Conservation (phyloP, 30 jellyfish, hydroid and myxozoan species). For the Mastigias papua region DNA sequence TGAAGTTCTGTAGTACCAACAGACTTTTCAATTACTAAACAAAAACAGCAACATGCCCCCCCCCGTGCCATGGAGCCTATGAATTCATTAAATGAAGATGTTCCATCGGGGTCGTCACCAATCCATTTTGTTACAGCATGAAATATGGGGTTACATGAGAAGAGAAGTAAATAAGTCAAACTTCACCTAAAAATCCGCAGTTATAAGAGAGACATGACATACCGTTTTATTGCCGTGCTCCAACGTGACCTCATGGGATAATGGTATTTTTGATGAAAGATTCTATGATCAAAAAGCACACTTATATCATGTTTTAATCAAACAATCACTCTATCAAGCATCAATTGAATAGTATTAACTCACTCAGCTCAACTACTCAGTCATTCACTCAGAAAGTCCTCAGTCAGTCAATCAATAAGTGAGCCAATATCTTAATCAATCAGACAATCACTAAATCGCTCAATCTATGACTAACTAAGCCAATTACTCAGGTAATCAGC, state of each 20-base stretch:
- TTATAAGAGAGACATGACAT: conserved; percentile 3
- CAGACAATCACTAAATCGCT: background rate
- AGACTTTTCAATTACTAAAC: too few species aligned
- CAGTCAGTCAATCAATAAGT: background rate
- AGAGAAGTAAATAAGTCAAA: background rate
- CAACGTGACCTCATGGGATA: conserved; percentile 83
- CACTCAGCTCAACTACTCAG: too few species aligned
- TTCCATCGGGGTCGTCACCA: too few species aligned
- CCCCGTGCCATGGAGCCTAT: too few species aligned
- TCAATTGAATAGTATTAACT: background rate
- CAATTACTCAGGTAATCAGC: too few species aligned
- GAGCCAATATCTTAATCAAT: background rate
- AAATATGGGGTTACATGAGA: too few species aligned
- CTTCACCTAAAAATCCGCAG: background rate
- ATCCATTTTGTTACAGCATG: too few species aligned
- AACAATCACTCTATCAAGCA: background rate
- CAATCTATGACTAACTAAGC: too few species aligned
- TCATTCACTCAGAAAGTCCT: too few species aligned
- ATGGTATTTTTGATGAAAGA: conserved; percentile 70
- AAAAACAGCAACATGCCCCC: too few species aligned
- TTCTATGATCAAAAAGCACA: conserved; percentile 4
- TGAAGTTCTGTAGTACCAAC: too few species aligned
- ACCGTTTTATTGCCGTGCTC: conserved; percentile 90
- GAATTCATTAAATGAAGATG: too few species aligned
- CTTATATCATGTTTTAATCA: background rate